Evolutionary conservation across 2,888 invertebrate species (phyloP).

Genomic region (Pyrrhosoma nymphula): DNA sequence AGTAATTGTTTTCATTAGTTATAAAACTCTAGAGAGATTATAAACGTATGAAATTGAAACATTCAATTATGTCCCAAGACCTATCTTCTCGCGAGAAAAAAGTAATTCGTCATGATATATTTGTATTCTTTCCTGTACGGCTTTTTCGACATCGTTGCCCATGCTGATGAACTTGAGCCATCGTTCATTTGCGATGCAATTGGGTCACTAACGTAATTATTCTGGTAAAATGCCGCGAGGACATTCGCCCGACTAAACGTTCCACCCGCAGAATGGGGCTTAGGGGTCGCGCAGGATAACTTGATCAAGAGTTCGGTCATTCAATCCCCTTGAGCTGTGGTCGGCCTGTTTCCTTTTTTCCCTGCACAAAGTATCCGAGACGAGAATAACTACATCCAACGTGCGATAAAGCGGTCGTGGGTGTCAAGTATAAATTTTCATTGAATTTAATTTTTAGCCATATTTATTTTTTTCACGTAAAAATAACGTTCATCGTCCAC

Average conservation of each 20-base stretch:
- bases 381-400: neutral
- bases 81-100: no score
- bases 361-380: neutral
- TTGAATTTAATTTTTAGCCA: no score
- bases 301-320: neutral
- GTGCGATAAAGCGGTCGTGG: neutral
- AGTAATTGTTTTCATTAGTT: no score
- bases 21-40: no score
- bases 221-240: neutral
- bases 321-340: neutral
- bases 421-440: neutral
- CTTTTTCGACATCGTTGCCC: neutral
- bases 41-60: no score
- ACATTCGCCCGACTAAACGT: neutral
- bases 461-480: no score
- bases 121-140: neutral
- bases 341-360: neutral
- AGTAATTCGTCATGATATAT: no score
- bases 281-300: neutral
- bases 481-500: no score
- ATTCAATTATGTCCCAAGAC: no score
- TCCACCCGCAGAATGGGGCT: neutral
- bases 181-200: neutral
- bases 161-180: neutral
- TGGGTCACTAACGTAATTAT: neutral